A percentile compares a stretch with the other conserved stretches of the same genome.
phyloP scores from a whole-genome alignment of 2,113 vertebrate species.

The Paradoxurus hermaphroditus region DNA sequence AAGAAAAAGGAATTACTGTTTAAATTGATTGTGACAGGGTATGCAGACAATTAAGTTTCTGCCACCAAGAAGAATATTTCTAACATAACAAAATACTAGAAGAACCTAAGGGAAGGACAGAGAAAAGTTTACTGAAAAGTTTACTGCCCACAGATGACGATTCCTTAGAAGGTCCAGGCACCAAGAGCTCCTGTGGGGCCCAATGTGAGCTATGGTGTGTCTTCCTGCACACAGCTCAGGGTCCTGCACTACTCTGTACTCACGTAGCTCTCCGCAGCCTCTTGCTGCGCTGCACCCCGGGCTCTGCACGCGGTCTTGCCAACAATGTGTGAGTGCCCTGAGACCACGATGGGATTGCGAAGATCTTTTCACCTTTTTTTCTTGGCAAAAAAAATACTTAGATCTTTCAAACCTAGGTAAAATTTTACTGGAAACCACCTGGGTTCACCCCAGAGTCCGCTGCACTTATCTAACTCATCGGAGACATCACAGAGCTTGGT shows the following conservation, averaged over 20 bases:
- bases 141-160: neutral
- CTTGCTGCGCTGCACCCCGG: rapidly evolving
- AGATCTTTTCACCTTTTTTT: neutral
- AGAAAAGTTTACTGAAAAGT: neutral
- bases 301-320: neutral
- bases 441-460: neutral
- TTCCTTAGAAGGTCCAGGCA: neutral
- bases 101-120: neutral
- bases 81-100: neutral
- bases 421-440: neutral
- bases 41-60: neutral
- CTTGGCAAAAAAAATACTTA: neutral
- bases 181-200: neutral
- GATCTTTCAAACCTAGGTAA: neutral
- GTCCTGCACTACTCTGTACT: no score
- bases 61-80: neutral
- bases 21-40: neutral
- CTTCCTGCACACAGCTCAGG: neutral
- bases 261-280: neutral
- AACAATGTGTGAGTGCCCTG: neutral
- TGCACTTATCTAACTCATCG: neutral
- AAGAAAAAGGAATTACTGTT: neutral
- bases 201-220: neutral
- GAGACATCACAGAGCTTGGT: neutral
- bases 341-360: neutral